phyloP scores from a whole-genome alignment of 2,888 invertebrate genomes.

The Papilio protenor region DNA sequence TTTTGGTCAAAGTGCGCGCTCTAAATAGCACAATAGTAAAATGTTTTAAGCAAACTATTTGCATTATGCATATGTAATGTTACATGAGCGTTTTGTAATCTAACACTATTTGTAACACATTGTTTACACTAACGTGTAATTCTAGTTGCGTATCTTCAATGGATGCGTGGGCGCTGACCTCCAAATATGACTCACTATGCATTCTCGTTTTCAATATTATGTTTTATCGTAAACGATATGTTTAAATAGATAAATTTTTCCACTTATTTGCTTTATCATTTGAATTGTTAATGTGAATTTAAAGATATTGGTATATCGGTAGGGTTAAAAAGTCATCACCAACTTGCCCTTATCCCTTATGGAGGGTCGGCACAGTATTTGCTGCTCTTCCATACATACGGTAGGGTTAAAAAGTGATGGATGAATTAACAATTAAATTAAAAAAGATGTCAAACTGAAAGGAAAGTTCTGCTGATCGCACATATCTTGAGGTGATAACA shows the following conservation, averaged over 20 bases:
- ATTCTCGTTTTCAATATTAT: conserved; percentile 11
- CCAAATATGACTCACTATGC: conserved; percentile 11
- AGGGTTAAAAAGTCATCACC: too few species aligned
- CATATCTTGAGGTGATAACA: too few species aligned
- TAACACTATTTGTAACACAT: conserved; percentile 10
- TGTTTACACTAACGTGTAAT: conserved; percentile 8
- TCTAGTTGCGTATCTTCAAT: conserved; percentile 4
- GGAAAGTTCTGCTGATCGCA: too few species aligned
- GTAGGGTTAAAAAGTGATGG: too few species aligned
- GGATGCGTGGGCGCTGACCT: conserved; percentile 13
- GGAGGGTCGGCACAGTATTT: too few species aligned
- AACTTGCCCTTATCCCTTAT: too few species aligned
- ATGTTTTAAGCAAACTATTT: not conserved
- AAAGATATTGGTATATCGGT: too few species aligned
- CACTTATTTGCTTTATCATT: not conserved
- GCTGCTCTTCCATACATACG: too few species aligned
- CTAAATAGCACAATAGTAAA: not conserved
- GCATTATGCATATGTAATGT: not conserved
- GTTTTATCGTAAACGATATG: not conserved
- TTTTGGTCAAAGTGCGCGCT: too few species aligned
- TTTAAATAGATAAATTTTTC: not conserved
- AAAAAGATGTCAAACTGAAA: too few species aligned
- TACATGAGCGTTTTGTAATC: not conserved
- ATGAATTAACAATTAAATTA: too few species aligned
- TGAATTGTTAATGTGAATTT: not conserved